Conservation (phyloP, 2,888 invertebrate species). For the Theretra japonica region DNA sequence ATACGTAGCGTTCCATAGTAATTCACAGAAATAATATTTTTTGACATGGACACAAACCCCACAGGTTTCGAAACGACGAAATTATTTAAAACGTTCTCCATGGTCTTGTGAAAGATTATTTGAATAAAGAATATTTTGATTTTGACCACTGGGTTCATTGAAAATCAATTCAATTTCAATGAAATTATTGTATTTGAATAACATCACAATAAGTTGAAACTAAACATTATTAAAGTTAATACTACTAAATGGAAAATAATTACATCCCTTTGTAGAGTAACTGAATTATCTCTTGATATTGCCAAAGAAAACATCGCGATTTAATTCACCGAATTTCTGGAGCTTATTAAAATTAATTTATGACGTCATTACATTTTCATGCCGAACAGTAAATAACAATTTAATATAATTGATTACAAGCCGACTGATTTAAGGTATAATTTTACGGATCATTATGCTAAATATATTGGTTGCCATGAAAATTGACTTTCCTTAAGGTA, state of each 20-base stretch:
- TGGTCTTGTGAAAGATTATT: too few species aligned
- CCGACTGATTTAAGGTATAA: constrained; percentile 40
- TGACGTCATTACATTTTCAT: constrained; percentile 41
- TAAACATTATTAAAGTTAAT: background rate
- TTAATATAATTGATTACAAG: constrained; percentile 36
- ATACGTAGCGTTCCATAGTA: too few species aligned
- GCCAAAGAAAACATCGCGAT: constrained; percentile 10
- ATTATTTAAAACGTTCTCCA: too few species aligned
- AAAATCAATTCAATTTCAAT: too few species aligned
- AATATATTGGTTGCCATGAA: constrained; percentile 39
- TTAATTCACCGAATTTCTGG: constrained; percentile 33
- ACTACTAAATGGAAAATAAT: background rate
- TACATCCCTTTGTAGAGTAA: background rate
- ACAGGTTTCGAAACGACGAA: too few species aligned
- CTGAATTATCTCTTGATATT: background rate
- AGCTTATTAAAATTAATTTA: constrained; percentile 47
- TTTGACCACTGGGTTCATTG: too few species aligned
- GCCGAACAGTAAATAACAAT: constrained; percentile 41
- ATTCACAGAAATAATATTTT: too few species aligned
- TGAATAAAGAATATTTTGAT: too few species aligned
- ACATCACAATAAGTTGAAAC: background rate
- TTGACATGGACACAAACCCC: too few species aligned
- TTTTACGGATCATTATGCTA: constrained; percentile 51
- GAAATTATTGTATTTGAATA: too few species aligned
- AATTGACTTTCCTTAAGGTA: constrained; percentile 35